Evolutionary conservation across 1,140 invertebrate species (phyloP).

Genomic region (Meloidogyne chitwoodi): DNA sequence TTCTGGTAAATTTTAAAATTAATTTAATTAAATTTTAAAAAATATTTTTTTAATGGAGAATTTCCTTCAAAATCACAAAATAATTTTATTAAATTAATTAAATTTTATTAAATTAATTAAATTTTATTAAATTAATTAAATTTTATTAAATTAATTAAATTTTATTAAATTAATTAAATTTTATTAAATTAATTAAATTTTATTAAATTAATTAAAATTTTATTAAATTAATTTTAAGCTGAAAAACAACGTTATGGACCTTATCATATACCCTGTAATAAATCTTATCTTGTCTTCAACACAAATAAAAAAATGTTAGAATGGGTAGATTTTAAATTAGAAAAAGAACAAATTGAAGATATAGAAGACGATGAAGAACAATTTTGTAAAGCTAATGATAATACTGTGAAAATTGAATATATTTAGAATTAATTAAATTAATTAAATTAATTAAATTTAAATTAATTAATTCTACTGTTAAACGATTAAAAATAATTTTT

Average conservation of each 20-base stretch:
- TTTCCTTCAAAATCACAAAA: too few relatives aligned
- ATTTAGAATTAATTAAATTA: too few relatives aligned
- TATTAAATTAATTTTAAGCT: background rate
- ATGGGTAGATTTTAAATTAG: constrained; percentile 6
- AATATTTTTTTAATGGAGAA: background rate
- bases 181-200: background rate
- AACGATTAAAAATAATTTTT: too few relatives aligned
- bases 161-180: background rate
- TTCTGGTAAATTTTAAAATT: background rate
- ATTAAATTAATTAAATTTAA: too few relatives aligned
- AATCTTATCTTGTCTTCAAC: constrained; percentile 9
- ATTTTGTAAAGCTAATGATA: background rate
- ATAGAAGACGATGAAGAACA: background rate
- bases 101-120: too few relatives aligned
- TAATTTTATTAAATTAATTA: too few relatives aligned
- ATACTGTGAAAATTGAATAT: background rate
- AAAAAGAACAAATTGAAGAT: background rate
- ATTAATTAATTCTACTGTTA: too few relatives aligned
- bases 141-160: background rate
- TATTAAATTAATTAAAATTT: background rate
- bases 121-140: background rate
- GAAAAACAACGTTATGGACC: background rate
- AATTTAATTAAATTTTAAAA: background rate
- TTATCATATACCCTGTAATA: constrained; percentile 1
- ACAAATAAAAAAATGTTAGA: background rate